A percentile compares a stretch with the other conserved stretches of the same genome.
phyloP scores from a whole-genome alignment of 1,140 invertebrate genomes.

The Probaryconus sp. region DNA sequence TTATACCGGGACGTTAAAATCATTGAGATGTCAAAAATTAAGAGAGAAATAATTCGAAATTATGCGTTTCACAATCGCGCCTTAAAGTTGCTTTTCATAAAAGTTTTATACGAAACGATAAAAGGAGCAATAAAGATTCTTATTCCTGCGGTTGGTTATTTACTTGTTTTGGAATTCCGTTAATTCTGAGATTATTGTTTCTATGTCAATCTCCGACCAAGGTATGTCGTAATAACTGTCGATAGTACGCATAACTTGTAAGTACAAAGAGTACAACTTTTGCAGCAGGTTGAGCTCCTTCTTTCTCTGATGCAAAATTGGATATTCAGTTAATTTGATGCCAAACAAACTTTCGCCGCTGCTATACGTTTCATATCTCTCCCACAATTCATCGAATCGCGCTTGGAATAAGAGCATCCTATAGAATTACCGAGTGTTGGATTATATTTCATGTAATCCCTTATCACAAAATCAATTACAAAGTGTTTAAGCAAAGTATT shows the following conservation, averaged over 20 bases:
- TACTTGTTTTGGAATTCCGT: constrained; percentile 90
- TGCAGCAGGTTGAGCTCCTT: constrained; percentile 91
- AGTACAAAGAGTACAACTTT: constrained; percentile 89
- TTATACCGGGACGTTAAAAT: too few relatives aligned
- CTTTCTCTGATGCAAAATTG: constrained; percentile 85
- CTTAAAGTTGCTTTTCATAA: too few relatives aligned
- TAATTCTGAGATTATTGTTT: constrained; percentile 87
- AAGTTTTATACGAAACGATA: too few relatives aligned
- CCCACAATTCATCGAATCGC: constrained; percentile 88
- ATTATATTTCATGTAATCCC: too few relatives aligned
- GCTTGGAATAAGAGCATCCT: constrained; percentile 86
- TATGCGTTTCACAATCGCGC: too few relatives aligned
- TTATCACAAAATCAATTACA: too few relatives aligned
- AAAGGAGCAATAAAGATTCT: too few relatives aligned
- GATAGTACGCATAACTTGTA: constrained; percentile 88
- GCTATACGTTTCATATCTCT: constrained; percentile 87
- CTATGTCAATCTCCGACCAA: constrained; percentile 91
- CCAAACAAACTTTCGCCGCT: constrained; percentile 91
- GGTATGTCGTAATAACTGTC: constrained; percentile 90
- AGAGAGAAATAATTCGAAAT: too few relatives aligned
- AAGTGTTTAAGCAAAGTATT: too few relatives aligned
- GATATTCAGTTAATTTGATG: constrained; percentile 88
- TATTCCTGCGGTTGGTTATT: too few relatives aligned
- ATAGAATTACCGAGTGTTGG: too few relatives aligned
- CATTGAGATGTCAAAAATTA: too few relatives aligned